Evolutionary conservation across 2,113 vertebrate species (phyloP), one percentile per base, ranked within the genome.

Genomic region (Campylomormyrus tamandua): DNA sequence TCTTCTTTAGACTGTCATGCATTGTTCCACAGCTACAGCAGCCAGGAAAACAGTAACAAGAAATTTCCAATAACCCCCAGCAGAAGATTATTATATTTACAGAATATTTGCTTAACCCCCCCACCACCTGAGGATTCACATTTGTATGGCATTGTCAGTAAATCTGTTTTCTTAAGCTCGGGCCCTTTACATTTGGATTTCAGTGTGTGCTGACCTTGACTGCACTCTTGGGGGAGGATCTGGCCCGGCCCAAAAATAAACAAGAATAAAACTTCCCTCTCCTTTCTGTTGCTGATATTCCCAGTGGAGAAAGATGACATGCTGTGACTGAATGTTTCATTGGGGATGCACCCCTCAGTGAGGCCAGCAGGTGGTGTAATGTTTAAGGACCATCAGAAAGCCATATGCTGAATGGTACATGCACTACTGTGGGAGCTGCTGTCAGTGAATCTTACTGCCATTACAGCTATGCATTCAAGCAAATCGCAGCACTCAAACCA

Each of bases 191-290:
- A 92, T 91, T 90, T 90, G 91, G 90, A 88, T 90, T 92, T 93
- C 92, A 91, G 89, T 90, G 91, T 90, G 93, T 93, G 27, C 93
- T 96, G 94, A 96, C 96, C 96, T 96, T 96, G 94, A 95, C 91
- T 92, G 91, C 92, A 92, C 91, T 92, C 93, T 92, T 94, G 93
- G 95, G 94, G 94, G 93, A 92, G 92, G 35, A 88, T 91, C 86
- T 83, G 90, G 92, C 93, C 92, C 89, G 93, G 92, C 95, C 95
- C 95, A 93, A 94, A 95, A 95, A 96, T 96, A 96, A 95, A 96
- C 94, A 94, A 95, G 58, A 93, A 90, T 91, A 92, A 62, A 88
- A 31, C 92, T 93, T 93, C 94, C 5, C 1, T 39, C 50, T 42
- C 49, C 52, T 31, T 94, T 94, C 94, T 94, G 94, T 93, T 92